Conservation (phyloP, 2,113 vertebrate species). For the Dendrocopos noguchii region DNA sequence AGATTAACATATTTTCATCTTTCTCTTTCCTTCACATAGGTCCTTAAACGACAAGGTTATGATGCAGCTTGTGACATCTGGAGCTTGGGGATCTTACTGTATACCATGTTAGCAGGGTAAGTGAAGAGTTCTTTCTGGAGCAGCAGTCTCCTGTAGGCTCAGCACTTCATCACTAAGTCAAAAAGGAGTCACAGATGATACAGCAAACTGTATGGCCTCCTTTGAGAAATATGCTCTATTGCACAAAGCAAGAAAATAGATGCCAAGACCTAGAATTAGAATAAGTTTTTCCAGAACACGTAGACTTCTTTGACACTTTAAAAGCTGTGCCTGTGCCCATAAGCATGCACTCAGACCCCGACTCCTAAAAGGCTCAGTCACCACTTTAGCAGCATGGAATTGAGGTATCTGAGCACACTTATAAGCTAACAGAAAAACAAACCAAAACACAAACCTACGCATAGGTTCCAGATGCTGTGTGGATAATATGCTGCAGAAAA, state of each 20-base stretch:
- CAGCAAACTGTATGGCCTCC: not conserved
- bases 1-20: not conserved
- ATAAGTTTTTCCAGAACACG: not conserved
- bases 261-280: not conserved
- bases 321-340: not conserved
- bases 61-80: slow-evolving; percentile 96
- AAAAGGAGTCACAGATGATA: not conserved
- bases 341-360: not conserved
- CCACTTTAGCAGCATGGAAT: not conserved
- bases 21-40: slow-evolving; percentile 66
- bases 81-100: slow-evolving; percentile 93
- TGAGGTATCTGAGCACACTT: not conserved
- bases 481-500: not conserved
- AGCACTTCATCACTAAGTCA: not conserved
- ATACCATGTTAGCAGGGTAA: slow-evolving; percentile 96
- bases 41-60: slow-evolving; percentile 93
- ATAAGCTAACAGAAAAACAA: not conserved
- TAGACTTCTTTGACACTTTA: not conserved
- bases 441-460: accelerated
- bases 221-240: not conserved
- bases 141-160: not conserved
- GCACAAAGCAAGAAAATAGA: not conserved
- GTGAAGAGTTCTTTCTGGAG: not conserved
- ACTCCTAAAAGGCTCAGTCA: not conserved
- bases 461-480: not conserved